A percentile compares a stretch with the other conserved stretches of the same genome.
Evolutionary conservation across 1,140 invertebrate genomes (phyloP).

Genomic region (Oedothorax gibbosus): DNA sequence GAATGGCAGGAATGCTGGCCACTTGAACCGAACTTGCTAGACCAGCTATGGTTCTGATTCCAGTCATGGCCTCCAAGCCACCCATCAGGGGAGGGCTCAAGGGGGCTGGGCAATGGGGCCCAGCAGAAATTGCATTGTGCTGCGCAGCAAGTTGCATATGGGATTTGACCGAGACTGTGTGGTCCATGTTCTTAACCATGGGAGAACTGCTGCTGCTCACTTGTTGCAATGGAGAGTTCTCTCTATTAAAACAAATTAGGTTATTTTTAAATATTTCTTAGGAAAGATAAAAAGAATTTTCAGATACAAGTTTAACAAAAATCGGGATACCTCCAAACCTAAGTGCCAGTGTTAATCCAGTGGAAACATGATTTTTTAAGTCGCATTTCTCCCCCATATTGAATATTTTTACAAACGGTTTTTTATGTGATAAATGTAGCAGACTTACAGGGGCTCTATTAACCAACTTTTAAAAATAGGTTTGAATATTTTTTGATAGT

Average conservation of each 20-base stretch:
- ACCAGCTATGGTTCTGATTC: constrained; percentile 53
- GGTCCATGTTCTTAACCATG: constrained; percentile 48
- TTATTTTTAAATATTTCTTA: neutral
- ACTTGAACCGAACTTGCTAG: constrained; percentile 72
- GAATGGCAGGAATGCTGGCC: constrained; percentile 81
- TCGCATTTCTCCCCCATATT: no score
- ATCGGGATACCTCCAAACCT: no score
- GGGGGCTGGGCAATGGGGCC: constrained; percentile 46
- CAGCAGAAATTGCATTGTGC: constrained; percentile 36
- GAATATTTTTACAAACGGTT: no score
- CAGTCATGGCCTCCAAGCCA: constrained; percentile 40
- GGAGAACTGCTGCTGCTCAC: constrained; percentile 25
- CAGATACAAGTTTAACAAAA: no score
- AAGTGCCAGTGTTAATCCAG: no score
- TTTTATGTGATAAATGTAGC: no score
- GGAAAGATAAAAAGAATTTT: no score
- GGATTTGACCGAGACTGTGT: constrained; percentile 48
- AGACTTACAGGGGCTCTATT: no score
- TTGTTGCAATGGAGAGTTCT: constrained; percentile 52
- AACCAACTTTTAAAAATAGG: no score
- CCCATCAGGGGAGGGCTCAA: constrained; percentile 54
- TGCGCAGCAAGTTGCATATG: constrained; percentile 49
- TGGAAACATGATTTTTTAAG: no score
- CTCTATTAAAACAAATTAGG: constrained; percentile 33
- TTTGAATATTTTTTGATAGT: no score